phyloP scores from a whole-genome alignment of 2,113 vertebrate genomes.

The Psittacus erithacus region DNA sequence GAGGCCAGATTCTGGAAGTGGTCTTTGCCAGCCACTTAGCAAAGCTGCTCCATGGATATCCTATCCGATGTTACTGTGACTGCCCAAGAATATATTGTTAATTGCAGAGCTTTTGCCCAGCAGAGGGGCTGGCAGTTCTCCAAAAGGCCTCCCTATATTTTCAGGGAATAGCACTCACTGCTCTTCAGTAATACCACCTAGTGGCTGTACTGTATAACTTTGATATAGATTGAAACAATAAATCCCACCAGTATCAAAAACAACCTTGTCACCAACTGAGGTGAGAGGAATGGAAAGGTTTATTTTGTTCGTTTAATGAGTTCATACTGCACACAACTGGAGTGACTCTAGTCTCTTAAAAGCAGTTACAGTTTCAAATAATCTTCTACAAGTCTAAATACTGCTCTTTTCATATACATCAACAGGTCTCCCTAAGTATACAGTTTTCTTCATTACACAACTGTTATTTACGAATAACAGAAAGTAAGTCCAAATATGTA shows the following conservation, averaged over 20 bases:
- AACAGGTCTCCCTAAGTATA: background rate
- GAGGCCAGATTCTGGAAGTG: background rate
- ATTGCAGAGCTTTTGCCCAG: background rate
- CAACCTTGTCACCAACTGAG: background rate
- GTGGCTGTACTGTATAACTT: background rate
- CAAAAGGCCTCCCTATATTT: slow-evolving; percentile 14
- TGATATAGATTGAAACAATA: background rate
- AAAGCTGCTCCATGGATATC: slow-evolving; percentile 6
- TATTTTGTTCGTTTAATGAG: slow-evolving; percentile 25
- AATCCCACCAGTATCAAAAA: background rate
- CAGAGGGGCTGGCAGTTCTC: slow-evolving; percentile 9
- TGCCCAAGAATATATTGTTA: background rate
- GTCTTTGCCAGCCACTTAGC: slow-evolving; percentile 21
- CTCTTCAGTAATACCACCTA: slow-evolving; percentile 54
- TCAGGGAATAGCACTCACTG: background rate
- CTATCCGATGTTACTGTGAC: background rate
- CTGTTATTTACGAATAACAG: background rate
- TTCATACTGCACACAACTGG: background rate
- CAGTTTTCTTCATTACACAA: background rate
- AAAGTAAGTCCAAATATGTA: background rate
- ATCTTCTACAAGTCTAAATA: slow-evolving; percentile 52
- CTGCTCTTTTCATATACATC: background rate
- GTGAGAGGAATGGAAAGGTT: background rate
- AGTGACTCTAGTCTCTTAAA: slow-evolving; percentile 57
- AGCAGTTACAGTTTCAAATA: slow-evolving; percentile 59